Conservation (phyloP, 2,113 vertebrate species). For the Gallinago undulata region DNA sequence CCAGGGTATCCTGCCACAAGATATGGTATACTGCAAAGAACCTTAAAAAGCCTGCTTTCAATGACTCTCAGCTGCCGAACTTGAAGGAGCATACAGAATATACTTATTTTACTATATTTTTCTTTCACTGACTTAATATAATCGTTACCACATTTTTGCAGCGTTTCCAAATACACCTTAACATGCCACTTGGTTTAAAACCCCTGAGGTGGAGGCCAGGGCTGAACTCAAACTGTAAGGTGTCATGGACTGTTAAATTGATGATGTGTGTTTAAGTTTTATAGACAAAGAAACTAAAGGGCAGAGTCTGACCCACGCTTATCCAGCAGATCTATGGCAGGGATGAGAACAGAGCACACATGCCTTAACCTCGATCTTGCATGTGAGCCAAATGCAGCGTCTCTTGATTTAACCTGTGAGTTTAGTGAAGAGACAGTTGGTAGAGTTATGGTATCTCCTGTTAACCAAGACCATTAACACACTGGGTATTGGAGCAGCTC, state of each 20-base stretch:
- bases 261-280: neutral
- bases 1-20: neutral
- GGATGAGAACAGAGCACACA: neutral
- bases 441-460: neutral
- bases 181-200: neutral
- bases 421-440: neutral
- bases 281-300: conserved; percentile 10
- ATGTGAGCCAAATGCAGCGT: neutral
- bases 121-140: neutral
- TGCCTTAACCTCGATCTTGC: neutral
- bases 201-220: neutral
- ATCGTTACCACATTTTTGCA: neutral
- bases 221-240: neutral
- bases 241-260: neutral
- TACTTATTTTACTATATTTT: neutral
- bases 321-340: neutral
- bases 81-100: neutral
- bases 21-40: neutral
- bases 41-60: neutral
- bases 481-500: neutral
- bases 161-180: neutral
- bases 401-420: conserved; percentile 2
- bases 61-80: neutral
- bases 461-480: neutral
- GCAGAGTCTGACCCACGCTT: neutral